Conservation (phyloP, 2,888 invertebrate species). For the Dicroscelio sp. region DNA sequence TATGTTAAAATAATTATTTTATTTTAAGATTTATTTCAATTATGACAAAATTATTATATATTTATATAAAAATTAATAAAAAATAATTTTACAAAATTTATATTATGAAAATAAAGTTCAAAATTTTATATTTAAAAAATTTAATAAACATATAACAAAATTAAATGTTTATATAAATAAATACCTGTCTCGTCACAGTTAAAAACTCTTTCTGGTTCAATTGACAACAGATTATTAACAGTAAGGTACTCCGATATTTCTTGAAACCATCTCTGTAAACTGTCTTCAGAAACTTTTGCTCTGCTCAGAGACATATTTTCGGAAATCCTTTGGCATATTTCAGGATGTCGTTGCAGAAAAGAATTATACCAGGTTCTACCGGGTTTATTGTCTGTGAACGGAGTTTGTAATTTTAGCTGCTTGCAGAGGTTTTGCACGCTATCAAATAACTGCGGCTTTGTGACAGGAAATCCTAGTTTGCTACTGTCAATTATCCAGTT, state of each 20-base stretch:
- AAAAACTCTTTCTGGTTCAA: conserved; percentile 85
- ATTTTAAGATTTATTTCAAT: conserved; percentile 5
- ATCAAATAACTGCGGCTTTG: conserved; percentile 81
- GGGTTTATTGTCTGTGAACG: conserved; percentile 85
- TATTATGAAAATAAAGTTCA: background rate
- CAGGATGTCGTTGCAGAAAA: conserved; percentile 84
- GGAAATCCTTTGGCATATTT: conserved; percentile 81
- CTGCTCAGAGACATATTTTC: conserved; percentile 83
- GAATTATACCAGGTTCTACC: conserved; percentile 85
- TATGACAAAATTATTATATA: conserved; percentile 7
- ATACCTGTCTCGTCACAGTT: conserved; percentile 86
- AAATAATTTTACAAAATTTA: background rate
- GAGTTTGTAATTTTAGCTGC: conserved; percentile 61
- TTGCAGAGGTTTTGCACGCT: conserved; percentile 79
- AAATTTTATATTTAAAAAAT: background rate
- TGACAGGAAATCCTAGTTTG: conserved; percentile 80
- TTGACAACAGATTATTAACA: conserved; percentile 75
- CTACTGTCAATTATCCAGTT: background rate
- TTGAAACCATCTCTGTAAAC: conserved; percentile 84
- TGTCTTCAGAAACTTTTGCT: conserved; percentile 84
- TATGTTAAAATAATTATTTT: conserved; percentile 33
- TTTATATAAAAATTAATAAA: conserved; percentile 11
- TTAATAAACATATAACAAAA: background rate
- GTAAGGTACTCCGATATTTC: conserved; percentile 80
- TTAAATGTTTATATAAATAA: conserved; percentile 21